Evolutionary conservation across 2,797 vertebrate genomes (phyloP).

Genomic region (Catharus ustulatus): DNA sequence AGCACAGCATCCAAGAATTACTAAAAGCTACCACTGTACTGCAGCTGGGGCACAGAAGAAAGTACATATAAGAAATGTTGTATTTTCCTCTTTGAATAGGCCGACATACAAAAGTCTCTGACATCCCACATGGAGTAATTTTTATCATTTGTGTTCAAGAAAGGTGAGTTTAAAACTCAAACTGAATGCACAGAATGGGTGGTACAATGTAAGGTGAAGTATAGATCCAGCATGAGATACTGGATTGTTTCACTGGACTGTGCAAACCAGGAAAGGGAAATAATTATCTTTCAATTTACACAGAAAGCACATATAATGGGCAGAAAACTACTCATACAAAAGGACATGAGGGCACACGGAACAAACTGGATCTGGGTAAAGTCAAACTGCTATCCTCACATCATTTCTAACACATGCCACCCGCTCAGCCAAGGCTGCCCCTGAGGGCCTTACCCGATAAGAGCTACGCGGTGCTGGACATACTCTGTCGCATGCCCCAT

Average conservation of each 20-base stretch:
- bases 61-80: not conserved
- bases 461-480: slow-evolving; percentile 87
- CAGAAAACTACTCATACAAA: not conserved
- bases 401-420: not conserved
- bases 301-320: not conserved
- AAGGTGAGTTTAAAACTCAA: not conserved
- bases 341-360: not conserved
- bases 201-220: not conserved
- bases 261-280: not conserved
- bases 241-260: not conserved
- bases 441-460: slow-evolving; percentile 87
- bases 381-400: not conserved
- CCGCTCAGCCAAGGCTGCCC: not conserved
- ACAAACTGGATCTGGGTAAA: not conserved
- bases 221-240: not conserved
- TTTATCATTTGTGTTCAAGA: not conserved
- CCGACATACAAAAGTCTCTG: not conserved
- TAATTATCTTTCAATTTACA: not conserved
- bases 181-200: not conserved
- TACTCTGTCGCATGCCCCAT: slow-evolving; percentile 94
- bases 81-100: not conserved
- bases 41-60: not conserved
- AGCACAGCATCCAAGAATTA: not conserved
- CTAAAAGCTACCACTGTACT: not conserved
- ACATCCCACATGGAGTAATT: not conserved